Evolutionary conservation across 2,797 vertebrate genomes (phyloP).

Genomic region (Paguma larvata): DNA sequence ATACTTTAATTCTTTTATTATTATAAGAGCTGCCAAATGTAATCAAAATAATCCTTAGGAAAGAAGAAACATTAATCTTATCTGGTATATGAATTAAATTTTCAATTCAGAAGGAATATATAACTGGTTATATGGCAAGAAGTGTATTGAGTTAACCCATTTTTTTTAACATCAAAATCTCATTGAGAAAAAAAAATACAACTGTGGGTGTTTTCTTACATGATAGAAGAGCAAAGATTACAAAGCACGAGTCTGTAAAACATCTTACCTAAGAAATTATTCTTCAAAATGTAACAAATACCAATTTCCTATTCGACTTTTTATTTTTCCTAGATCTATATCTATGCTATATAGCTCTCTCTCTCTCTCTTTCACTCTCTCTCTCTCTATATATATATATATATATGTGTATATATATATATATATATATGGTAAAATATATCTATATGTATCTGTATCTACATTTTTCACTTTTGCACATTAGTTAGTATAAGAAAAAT

Average conservation of each 20-base stretch:
- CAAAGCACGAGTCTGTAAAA: not conserved
- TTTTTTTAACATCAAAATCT: constrained; percentile 1
- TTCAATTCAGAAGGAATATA: constrained; percentile 52
- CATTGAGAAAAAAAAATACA: not conserved
- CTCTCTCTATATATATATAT: no score
- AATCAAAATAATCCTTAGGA: constrained; percentile 4
- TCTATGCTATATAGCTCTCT: not conserved
- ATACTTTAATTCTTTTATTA: constrained; percentile 57
- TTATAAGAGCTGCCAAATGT: constrained; percentile 49
- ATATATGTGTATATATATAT: not conserved
- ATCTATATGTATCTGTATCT: not conserved
- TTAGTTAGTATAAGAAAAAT: not conserved
- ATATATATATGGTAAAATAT: not conserved
- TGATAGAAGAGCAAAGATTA: not conserved
- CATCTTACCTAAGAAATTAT: not conserved
- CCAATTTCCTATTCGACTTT: not conserved
- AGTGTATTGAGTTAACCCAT: not conserved
- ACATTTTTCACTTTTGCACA: not conserved
- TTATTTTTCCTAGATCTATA: not conserved
- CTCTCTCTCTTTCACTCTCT: no score
- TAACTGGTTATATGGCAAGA: not conserved
- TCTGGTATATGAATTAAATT: constrained; percentile 53
- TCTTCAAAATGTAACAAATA: constrained; percentile 8
- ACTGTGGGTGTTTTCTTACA: not conserved
- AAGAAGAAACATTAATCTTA: not conserved